Evolutionary conservation across 2,113 vertebrate species (phyloP).

Genomic region (Callorhinus ursinus): DNA sequence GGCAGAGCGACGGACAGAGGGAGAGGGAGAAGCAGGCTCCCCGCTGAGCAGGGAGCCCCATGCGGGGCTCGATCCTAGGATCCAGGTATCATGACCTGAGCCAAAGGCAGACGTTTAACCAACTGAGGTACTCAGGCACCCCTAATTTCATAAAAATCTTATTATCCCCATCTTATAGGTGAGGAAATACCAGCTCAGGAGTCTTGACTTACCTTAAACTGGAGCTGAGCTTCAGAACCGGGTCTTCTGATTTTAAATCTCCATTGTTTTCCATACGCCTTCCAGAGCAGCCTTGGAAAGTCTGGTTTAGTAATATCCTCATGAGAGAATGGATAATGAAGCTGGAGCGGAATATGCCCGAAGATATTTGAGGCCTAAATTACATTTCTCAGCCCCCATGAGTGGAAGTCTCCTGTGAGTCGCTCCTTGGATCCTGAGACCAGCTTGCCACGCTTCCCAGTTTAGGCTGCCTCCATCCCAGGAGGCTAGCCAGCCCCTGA

Average conservation of each 20-base stretch:
- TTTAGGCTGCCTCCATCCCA: background rate
- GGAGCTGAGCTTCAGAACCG: background rate
- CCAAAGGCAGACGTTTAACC: background rate
- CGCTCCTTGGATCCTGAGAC: background rate
- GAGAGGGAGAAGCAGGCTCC: no score
- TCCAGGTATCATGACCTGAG: background rate
- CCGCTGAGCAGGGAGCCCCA: no score
- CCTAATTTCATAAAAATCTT: background rate
- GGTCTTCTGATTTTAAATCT: background rate
- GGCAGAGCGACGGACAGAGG: no score
- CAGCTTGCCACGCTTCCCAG: no score
- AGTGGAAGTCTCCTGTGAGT: background rate
- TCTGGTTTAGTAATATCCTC: background rate
- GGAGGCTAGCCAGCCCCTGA: fast-evolving
- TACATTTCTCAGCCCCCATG: background rate
- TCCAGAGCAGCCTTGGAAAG: background rate
- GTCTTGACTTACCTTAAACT: background rate
- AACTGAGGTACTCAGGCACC: background rate
- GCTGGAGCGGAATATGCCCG: background rate
- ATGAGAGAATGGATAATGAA: background rate
- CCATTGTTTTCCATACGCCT: background rate
- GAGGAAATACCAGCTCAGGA: background rate
- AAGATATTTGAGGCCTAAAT: background rate
- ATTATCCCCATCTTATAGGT: background rate
- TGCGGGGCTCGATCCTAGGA: background rate